Conservation (phyloP, 2,797 vertebrate species). For the Crypturellus tataupa region DNA sequence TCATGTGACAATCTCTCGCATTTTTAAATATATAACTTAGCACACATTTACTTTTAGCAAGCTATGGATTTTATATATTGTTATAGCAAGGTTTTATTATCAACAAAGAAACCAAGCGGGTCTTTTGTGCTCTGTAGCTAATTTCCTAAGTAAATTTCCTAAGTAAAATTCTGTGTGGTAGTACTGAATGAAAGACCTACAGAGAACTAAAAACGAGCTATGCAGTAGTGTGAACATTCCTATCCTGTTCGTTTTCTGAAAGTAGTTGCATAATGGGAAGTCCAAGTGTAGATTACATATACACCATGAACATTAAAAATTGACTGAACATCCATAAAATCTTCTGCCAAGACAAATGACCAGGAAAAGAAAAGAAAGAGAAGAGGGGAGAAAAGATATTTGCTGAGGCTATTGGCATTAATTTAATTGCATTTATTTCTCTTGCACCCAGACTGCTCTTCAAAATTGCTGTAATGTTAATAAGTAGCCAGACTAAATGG, state of each 20-base stretch:
- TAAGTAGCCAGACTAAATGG: background rate
- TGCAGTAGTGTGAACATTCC: background rate
- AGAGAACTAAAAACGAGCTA: background rate
- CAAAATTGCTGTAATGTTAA: background rate
- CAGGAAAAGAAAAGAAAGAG: background rate
- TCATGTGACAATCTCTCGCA: too few relatives aligned
- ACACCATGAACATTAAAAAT: background rate
- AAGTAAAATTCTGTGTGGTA: accelerated
- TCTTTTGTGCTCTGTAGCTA: background rate
- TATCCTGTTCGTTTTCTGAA: background rate
- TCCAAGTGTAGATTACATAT: background rate
- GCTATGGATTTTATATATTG: background rate
- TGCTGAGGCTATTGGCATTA: background rate
- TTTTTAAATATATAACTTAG: too few relatives aligned
- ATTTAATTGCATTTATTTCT: background rate
- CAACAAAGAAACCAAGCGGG: background rate
- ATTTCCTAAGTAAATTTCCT: background rate
- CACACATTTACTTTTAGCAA: background rate
- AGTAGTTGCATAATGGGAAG: background rate
- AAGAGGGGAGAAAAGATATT: background rate
- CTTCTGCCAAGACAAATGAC: background rate
- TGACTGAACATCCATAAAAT: background rate
- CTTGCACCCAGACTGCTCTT: background rate
- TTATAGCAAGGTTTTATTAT: background rate
- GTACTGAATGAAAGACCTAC: background rate